Conservation (phyloP, 2,797 vertebrate genomes). For the Catharus ustulatus region DNA sequence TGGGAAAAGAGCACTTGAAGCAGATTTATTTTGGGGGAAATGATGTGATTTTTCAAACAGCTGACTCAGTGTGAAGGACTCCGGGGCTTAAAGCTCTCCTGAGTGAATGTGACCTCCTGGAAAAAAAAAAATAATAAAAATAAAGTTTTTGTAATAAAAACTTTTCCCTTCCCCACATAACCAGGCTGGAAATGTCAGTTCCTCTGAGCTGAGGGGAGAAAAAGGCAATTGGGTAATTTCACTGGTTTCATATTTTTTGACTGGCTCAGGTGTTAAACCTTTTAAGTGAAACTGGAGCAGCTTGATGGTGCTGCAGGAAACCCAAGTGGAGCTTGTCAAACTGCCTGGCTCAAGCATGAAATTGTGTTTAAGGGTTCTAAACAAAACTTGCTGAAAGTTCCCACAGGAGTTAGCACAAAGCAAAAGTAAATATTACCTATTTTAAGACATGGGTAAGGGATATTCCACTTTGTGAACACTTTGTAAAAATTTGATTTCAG, state of each 20-base stretch:
- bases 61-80: background rate
- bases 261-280: constrained; percentile 40
- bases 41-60: background rate
- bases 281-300: constrained; percentile 57
- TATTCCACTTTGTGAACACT: background rate
- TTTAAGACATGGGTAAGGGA: background rate
- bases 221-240: background rate
- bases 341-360: background rate
- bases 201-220: background rate
- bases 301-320: background rate
- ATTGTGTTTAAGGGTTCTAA: background rate
- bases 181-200: background rate
- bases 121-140: background rate
- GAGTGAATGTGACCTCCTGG: background rate
- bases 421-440: background rate
- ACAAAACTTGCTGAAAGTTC: background rate
- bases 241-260: background rate
- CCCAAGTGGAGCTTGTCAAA: background rate
- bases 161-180: background rate
- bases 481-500: background rate
- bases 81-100: background rate
- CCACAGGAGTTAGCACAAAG: background rate
- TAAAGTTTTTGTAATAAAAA: background rate
- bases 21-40: background rate
- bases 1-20: background rate